phyloP scores from a whole-genome alignment of 2,888 invertebrate species.

The Bombyx huttoni region DNA sequence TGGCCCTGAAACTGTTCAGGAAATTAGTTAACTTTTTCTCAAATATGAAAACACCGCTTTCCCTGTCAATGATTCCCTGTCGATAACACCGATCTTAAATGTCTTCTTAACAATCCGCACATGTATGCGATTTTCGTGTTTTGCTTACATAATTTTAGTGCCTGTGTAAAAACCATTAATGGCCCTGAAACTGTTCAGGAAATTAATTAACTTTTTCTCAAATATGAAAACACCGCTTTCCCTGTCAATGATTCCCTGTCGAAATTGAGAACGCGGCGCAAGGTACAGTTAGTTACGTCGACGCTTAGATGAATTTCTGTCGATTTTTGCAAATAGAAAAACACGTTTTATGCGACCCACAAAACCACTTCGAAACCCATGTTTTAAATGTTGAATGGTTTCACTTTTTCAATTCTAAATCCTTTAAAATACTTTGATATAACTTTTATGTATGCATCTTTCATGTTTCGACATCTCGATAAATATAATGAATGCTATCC shows the following conservation, averaged over 20 bases:
- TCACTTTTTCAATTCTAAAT: constrained; percentile 4
- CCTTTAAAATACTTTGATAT: constrained; percentile 2
- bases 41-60: no score
- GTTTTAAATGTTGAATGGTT: constrained; percentile 15
- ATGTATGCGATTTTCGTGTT: no score
- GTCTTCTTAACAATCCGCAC: no score
- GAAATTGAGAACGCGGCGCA: constrained; percentile 29
- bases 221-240: constrained; percentile 22
- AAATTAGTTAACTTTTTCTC: background rate
- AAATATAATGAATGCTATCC: no score
- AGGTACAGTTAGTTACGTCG: constrained; percentile 40
- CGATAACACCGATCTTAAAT: no score
- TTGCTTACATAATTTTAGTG: no score
- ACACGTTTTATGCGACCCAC: constrained; percentile 31
- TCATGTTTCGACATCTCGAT: background rate
- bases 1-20: background rate
- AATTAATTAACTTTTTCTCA: constrained; percentile 5
- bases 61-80: no score
- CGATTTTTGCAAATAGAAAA: constrained; percentile 32
- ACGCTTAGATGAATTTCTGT: constrained; percentile 24
- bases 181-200: background rate
- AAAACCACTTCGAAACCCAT: constrained; percentile 19
- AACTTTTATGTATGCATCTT: background rate
- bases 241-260: constrained; percentile 11
- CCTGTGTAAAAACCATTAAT: background rate